A percentile compares a stretch with the other conserved stretches of the same genome.
Evolutionary conservation across 2,888 invertebrate species (phyloP).

Genomic region (Drosophila rubida): DNA sequence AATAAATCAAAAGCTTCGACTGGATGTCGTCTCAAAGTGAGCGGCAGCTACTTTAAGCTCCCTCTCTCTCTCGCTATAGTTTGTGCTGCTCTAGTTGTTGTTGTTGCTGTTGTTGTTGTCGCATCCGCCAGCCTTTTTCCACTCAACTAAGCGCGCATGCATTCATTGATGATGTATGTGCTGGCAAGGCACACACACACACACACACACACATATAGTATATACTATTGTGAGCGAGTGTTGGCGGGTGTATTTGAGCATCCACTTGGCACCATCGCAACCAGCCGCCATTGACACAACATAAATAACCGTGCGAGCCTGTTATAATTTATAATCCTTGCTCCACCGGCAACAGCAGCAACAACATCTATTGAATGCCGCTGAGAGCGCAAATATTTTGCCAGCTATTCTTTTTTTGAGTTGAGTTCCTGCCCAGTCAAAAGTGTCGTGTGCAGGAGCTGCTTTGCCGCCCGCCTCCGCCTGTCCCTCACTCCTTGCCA

Average conservation of each 20-base stretch:
- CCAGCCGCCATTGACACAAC: conserved; percentile 65
- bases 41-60: conserved; percentile 32
- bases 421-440: conserved; percentile 33
- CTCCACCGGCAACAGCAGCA: conserved; percentile 45
- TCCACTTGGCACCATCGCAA: conserved; percentile 47
- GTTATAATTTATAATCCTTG: conserved; percentile 78
- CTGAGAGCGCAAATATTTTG: conserved; percentile 61
- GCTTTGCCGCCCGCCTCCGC: not conserved
- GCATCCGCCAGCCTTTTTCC: conserved; percentile 58
- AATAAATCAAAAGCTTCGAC: conserved; percentile 74
- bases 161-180: conserved; percentile 65
- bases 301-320: conserved; percentile 72
- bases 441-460: conserved; percentile 47
- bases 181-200: conserved; percentile 5
- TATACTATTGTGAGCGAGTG: conserved; percentile 8
- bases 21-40: conserved; percentile 24
- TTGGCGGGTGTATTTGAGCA: conserved; percentile 15
- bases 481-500: conserved; percentile 11
- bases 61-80: conserved; percentile 20
- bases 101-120: conserved; percentile 16
- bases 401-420: conserved; percentile 22
- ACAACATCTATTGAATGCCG: conserved; percentile 41
- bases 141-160: conserved; percentile 73
- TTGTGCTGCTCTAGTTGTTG: conserved; percentile 23
- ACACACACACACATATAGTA: conserved; percentile 14